Evolutionary conservation across 2,797 vertebrate species (phyloP), one percentile per base, ranked within the genome.

Genomic region (Apogon hyalosoma): DNA sequence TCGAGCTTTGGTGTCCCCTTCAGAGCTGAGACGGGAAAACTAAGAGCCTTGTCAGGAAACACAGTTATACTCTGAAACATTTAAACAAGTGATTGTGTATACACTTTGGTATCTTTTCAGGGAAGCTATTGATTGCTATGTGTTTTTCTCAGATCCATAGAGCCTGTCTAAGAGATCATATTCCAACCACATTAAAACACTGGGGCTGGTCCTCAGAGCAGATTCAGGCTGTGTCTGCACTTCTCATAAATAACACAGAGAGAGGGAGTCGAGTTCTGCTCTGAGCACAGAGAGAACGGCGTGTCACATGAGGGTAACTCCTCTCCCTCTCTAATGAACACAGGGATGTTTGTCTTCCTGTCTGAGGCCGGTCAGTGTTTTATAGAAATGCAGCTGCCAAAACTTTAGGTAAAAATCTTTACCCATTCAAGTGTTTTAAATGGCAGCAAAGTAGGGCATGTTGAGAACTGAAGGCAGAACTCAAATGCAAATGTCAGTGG

Each of bases 141-240:
- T 75, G 79, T 87, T 83, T 87, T 78, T 72, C 69, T 76, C 74
- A 68, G 80, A 80, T 84, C 80, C 6, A 75, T 86, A 79, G 36
- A 59, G 69, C 40, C 83, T 51, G 60, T 77, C 79, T 78, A 71
- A 77, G 67, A 77, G 87, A 92, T 94, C 90, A 88, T 85, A 89
- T 93, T 94, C 75, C 91, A 82, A 60, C 51, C 71, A 87, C 91
- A 90, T 90, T 91, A 91, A 77, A 88, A 72, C 80, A 82, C 72
- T 21, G 28, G 54, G 61, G 63, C 60, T 80, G 81, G 63, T 86
- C 82, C 78, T 76, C 62, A 61, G 75, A 79, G 78, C 60, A 61
- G 74, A 74, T 80, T 84, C 51, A 56, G 73, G 69, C 72, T 67
- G 73, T 46, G 77, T 59, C 77, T 73, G 81, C 84, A 90, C 77